A percentile compares a stretch with the other conserved stretches of the same genome.
These are phyloP conservation scores for Camponotus floridanus DNA, from an alignment of 1,140 invertebrate species.

Conservation along the genomic window DNA sequence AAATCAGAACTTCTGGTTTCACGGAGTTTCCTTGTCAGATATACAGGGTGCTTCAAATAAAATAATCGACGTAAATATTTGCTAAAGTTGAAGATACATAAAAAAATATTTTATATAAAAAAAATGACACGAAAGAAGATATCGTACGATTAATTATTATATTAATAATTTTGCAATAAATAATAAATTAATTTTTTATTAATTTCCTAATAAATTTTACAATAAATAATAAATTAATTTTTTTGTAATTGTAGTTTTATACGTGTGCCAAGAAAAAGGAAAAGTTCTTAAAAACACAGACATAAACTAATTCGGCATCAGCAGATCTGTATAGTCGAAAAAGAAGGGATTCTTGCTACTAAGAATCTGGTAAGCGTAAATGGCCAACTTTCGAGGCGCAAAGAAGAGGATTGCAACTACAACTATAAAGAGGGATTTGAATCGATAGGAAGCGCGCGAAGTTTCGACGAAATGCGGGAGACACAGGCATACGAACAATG, in stretches of 20 bases:
- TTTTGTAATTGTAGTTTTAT: background rate
- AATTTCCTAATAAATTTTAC: no score
- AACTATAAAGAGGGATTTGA: slow-evolving; percentile 60
- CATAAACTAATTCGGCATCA: background rate
- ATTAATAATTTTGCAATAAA: no score
- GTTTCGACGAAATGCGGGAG: slow-evolving; percentile 55
- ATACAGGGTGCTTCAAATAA: no score
- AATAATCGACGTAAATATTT: no score
- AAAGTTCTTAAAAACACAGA: background rate
- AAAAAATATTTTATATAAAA: no score
- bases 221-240: no score
- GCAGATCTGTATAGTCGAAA: background rate
- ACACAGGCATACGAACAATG: slow-evolving; percentile 64
- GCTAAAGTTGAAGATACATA: no score
- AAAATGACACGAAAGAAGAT: no score
- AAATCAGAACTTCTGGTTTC: no score
- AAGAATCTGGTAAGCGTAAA: slow-evolving; percentile 10
- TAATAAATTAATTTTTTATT: no score
- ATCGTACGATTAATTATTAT: no score
- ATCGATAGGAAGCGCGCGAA: slow-evolving; percentile 63
- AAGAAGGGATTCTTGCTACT: background rate
- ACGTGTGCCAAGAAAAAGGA: background rate
- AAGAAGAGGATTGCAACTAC: slow-evolving; percentile 32
- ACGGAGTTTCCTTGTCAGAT: no score
- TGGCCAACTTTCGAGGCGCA: slow-evolving; percentile 39